Base-by-base conservation (phyloP, 2,797 vertebrate genomes). In the Oreochromis mossambicus region DNA sequence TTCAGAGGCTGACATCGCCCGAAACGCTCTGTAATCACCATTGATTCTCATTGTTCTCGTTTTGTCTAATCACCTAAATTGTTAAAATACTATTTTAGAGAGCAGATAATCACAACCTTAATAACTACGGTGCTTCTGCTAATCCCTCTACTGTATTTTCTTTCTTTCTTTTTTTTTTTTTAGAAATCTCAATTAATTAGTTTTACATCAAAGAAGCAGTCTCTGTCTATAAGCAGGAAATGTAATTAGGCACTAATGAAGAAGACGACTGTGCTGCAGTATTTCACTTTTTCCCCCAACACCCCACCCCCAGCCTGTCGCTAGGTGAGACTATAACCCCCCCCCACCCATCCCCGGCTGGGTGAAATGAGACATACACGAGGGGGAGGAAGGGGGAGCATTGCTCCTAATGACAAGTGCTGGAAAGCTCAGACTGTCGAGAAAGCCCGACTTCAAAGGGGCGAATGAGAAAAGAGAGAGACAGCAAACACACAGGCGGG, bases 221-320 rank as follows among this genome's bases (percentile, higher is more conserved):
- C 70, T 87, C 82, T 87, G 86, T 92, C 88, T 89, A 87, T 87
- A 86, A 87, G 83, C 87, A 89, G 86, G 80, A 90, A 87, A 91
- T 87, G 91, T 92, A 94, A 93, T 95, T 93, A 93, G 88, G 61
- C 82, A 58, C 87, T 94, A 94, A 94, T 93, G 89, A 92, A 93
- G 86, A 91, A 87, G 82, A 88, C 43, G 82, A 66, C 81, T 52
- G 34, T 17, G 55, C 82, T 61, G 78, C 86, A 26, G 24, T 26
- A 26, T 87, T 89, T 89, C 76, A 78, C 68, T 82, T 83, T 80
- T 75, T 21, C 5, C 41, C 66, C 66, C 8, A 1, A 8, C 36
- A 0, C 36, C 36, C 13, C 38, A 1, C 66, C 66, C 21, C 58
- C 17, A 11, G 77, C 83, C 54, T 63, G 84, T 88, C 66, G 73